phyloP scores from a whole-genome alignment of 2,888 invertebrate species.

The Drosophila phalerata region DNA sequence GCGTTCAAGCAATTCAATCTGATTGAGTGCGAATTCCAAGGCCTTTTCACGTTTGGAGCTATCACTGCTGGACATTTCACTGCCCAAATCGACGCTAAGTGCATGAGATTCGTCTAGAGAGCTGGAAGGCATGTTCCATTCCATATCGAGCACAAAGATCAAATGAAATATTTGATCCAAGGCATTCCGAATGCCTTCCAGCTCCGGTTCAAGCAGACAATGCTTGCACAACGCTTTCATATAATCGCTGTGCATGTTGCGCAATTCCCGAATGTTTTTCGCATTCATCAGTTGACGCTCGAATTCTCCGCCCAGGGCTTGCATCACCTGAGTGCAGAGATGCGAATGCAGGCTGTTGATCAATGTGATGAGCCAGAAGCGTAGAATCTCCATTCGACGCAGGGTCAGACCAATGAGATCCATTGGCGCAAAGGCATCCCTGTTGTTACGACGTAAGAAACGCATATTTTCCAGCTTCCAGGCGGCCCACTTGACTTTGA shows the following conservation, averaged over 20 bases:
- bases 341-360: slow-evolving; percentile 87
- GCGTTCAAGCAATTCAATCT: slow-evolving; percentile 82
- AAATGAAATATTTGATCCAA: slow-evolving; percentile 83
- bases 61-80: slow-evolving; percentile 8
- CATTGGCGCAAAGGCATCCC: slow-evolving; percentile 71
- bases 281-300: slow-evolving; percentile 77
- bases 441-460: slow-evolving; percentile 78
- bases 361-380: slow-evolving; percentile 87
- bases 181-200: slow-evolving; percentile 66
- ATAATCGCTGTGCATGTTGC: slow-evolving; percentile 82
- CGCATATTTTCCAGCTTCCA: slow-evolving; percentile 86
- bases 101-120: slow-evolving; percentile 69
- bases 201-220: slow-evolving; percentile 76
- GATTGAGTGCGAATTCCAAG: slow-evolving; percentile 71
- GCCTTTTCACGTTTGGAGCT: neutral
- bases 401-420: slow-evolving; percentile 82
- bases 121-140: slow-evolving; percentile 80
- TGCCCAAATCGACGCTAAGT: slow-evolving; percentile 28
- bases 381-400: slow-evolving; percentile 86
- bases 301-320: slow-evolving; percentile 82
- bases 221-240: slow-evolving; percentile 79
- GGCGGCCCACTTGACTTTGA: slow-evolving; percentile 87
- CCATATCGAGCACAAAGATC: slow-evolving; percentile 81
- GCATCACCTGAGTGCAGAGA: slow-evolving; percentile 86
- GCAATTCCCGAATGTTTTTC: slow-evolving; percentile 80